Conservation (phyloP, 2,797 vertebrate genomes). For the Peromyscus eremicus region DNA sequence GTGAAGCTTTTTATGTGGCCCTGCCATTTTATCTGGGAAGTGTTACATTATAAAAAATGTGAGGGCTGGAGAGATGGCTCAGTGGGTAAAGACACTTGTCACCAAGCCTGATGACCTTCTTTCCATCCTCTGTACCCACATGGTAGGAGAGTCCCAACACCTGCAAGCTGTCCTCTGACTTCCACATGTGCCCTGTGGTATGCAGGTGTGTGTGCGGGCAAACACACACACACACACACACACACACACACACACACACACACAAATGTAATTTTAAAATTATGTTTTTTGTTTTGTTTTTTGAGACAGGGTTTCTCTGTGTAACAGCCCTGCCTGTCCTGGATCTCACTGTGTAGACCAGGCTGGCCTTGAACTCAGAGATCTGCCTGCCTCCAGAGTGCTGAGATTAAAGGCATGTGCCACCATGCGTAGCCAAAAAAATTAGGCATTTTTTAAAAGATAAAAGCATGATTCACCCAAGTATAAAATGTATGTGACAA, state of each 20-base stretch:
- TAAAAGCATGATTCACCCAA: neutral
- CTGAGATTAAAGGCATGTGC: neutral
- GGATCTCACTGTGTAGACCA: neutral
- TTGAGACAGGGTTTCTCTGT: neutral
- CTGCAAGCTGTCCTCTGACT: neutral
- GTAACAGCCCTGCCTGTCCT: neutral
- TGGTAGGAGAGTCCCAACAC: neutral
- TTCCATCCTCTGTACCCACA: neutral
- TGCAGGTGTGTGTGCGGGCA: neutral
- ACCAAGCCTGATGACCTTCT: neutral
- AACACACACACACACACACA: neutral
- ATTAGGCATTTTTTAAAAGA: neutral
- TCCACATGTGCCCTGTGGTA: neutral
- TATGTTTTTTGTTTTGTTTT: too few species aligned
- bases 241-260: neutral
- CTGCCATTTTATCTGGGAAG: slow-evolving; percentile 27
- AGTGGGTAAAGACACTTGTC: neutral
- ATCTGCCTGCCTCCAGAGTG: neutral
- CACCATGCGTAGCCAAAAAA: neutral
- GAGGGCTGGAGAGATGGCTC: neutral
- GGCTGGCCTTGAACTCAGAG: neutral
- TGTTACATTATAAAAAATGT: neutral
- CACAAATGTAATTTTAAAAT: too few species aligned
- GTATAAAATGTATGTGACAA: neutral
- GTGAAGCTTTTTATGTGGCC: neutral